Evolutionary conservation across 1,140 invertebrate genomes (phyloP).

Genomic region (Hestina assimilis): DNA sequence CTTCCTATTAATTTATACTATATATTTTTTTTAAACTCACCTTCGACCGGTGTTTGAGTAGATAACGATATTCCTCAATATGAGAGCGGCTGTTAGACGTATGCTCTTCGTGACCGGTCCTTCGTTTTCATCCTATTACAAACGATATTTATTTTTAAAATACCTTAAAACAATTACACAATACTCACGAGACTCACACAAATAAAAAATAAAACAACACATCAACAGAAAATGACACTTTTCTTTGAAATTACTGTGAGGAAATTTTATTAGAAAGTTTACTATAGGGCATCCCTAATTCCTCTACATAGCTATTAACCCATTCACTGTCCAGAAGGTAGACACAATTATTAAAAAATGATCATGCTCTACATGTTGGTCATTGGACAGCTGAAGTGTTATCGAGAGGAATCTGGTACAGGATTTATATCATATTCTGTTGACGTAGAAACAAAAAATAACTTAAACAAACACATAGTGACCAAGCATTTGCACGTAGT

Average conservation of each 20-base stretch:
- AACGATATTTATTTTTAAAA: not conserved
- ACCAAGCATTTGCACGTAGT: not conserved
- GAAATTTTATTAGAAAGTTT: not conserved
- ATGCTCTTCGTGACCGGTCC: constrained; percentile 99
- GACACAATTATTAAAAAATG: too few relatives aligned
- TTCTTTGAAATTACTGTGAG: too few relatives aligned
- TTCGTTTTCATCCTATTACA: constrained; percentile 94
- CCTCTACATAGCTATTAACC: too few relatives aligned
- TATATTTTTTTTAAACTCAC: constrained; percentile 83
- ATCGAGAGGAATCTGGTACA: too few relatives aligned
- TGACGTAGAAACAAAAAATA: not conserved
- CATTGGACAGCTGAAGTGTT: too few relatives aligned
- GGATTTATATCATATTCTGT: not conserved
- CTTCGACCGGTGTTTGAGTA: constrained; percentile 94
- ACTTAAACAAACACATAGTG: not conserved
- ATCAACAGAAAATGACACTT: not conserved
- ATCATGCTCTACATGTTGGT: too few relatives aligned
- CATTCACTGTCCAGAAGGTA: too few relatives aligned
- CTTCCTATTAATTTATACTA: too few relatives aligned
- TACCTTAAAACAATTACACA: too few relatives aligned
- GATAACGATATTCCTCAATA: constrained; percentile 97
- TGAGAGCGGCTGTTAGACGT: constrained; percentile 95
- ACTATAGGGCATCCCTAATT: not conserved
- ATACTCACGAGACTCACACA: not conserved
- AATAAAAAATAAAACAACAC: not conserved